Conservation (phyloP, 2,888 invertebrate species). For the Agapostemon virescens region DNA sequence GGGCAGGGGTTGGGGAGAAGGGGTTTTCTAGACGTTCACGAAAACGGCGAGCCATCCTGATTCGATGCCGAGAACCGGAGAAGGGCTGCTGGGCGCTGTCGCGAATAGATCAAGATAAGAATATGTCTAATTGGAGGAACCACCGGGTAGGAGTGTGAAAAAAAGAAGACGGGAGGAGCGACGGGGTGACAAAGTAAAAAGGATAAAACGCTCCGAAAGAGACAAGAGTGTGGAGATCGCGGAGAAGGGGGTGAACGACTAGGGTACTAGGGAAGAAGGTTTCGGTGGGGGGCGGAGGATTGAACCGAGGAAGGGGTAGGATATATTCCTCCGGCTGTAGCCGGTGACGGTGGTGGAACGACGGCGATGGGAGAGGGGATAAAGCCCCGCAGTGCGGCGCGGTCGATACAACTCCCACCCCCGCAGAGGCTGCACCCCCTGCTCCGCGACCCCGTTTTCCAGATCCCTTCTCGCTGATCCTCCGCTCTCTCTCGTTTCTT, state of each 20-base stretch:
- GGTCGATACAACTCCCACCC: conserved; percentile 78
- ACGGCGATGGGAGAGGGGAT: conserved; percentile 74
- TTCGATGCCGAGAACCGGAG: background rate
- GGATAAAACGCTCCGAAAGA: background rate
- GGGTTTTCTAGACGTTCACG: background rate
- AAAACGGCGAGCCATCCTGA: background rate
- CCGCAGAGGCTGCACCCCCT: conserved; percentile 15
- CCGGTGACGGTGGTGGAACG: conserved; percentile 39
- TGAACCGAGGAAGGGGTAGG: conserved; percentile 5
- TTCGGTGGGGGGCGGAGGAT: background rate
- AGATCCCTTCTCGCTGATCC: conserved; percentile 54
- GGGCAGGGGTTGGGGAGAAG: background rate
- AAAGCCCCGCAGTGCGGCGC: conserved; percentile 80
- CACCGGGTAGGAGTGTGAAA: background rate
- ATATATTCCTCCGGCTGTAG: conserved; percentile 49
- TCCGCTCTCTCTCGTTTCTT: conserved; percentile 43
- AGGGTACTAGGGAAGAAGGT: background rate
- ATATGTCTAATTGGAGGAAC: conserved; percentile 18
- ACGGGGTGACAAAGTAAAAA: conserved; percentile 9
- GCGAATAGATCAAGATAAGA: background rate
- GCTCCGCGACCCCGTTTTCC: conserved; percentile 52
- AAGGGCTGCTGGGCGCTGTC: no score
- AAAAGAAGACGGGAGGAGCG: background rate
- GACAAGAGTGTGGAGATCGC: background rate
- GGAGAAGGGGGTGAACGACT: background rate